phyloP scores from a whole-genome alignment of 2,888 invertebrate genomes.

The Rhamphomyia laevipes region DNA sequence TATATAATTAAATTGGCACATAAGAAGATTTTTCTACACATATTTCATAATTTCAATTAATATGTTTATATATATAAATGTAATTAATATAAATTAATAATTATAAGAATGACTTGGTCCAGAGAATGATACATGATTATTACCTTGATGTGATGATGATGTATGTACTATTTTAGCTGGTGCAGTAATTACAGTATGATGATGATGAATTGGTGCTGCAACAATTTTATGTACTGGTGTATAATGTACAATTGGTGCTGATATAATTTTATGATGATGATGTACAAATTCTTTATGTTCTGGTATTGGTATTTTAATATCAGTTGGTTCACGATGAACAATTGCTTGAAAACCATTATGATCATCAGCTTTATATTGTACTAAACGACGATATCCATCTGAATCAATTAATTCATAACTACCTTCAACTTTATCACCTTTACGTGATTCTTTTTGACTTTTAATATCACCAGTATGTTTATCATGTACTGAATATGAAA shows the following conservation, averaged over 20 bases:
- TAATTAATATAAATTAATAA: slow-evolving; percentile 18
- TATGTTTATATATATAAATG: neutral
- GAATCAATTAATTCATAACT: slow-evolving; percentile 42
- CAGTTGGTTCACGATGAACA: slow-evolving; percentile 40
- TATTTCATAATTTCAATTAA: no score
- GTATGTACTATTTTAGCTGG: slow-evolving; percentile 2
- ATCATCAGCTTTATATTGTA: slow-evolving; percentile 43
- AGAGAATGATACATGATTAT: slow-evolving; percentile 26
- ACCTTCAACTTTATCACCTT: slow-evolving; percentile 42
- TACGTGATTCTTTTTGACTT: slow-evolving; percentile 41
- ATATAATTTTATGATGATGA: neutral
- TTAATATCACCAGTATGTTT: slow-evolving; percentile 43
- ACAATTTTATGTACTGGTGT: slow-evolving; percentile 17
- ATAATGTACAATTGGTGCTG: slow-evolving; percentile 23
- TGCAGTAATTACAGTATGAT: slow-evolving; percentile 5
- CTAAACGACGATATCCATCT: slow-evolving; percentile 41
- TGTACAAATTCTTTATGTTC: slow-evolving; percentile 11
- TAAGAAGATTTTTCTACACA: neutral
- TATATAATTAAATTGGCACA: neutral
- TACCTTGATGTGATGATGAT: slow-evolving; percentile 9
- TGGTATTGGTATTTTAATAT: slow-evolving; percentile 30
- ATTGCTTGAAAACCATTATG: slow-evolving; percentile 43
- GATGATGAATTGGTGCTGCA: slow-evolving; percentile 6
- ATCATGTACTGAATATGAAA: slow-evolving; percentile 39
- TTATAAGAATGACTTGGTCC: slow-evolving; percentile 24